Base-by-base conservation (phyloP, 2,113 vertebrate species). In the Neoarius graeffei region DNA sequence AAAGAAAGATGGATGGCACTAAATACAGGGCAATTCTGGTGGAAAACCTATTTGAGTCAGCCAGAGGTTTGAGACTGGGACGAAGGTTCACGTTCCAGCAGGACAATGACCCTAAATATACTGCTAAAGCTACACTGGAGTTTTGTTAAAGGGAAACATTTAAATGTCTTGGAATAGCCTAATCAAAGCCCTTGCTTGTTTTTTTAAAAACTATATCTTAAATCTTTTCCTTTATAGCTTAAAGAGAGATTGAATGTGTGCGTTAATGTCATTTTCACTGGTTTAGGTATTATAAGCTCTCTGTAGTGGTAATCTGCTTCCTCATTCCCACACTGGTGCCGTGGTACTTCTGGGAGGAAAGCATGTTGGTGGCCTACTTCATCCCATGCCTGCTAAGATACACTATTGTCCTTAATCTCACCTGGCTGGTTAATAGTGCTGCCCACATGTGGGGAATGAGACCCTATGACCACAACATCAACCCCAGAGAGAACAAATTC, bases 351-450 rank as follows among this genome's bases (percentile, higher is more conserved):
- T 99, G 98, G 98, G 95, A 94, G 0, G 98, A 99, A 88, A 95
- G 95, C 25, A 89, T 97, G 6, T 0, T 15, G 48, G 93, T 94
- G 89, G 96, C 92, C 73, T 95, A 97, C 92, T 97, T 95, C 3
- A 86, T 99, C 7, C 94, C 96, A n/a, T 92, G 96, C 35, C 89
- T 99, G 82, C 83, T 99, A 90, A 96, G 98, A 83, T 98, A 98
- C 0, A 0, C 95, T 0, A 0, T 94, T 19, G 94, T 94, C 57
- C 97, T 99, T 84, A 98, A 99, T 9, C 94, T 94, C 90, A 96
- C 96, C 79, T 99, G 98, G 98, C 91, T 99, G 87, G 98, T 99
- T 91, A 99, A 99, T 94, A 99, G 97, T 4, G 97, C 97, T 0
- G 97, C 97, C n/a, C 98, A 99, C 90, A 96, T 99, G 92, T 99